Evolutionary conservation across 1,140 invertebrate genomes (phyloP).

Genomic region (Meteorus sp.): DNA sequence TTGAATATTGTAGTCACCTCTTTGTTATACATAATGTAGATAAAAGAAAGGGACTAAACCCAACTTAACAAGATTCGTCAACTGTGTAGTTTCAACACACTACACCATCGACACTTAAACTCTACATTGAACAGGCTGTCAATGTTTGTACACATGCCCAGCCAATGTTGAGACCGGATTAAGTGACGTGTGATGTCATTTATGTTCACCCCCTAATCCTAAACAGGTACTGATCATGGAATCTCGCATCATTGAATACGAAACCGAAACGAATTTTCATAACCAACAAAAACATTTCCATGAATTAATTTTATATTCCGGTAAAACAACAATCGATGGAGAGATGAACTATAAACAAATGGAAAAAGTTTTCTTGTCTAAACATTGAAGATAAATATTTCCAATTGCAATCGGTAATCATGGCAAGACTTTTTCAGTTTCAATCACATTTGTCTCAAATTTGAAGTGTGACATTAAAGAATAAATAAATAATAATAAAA

Average conservation of each 20-base stretch:
- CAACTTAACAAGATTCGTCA: slow-evolving; percentile 25
- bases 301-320: no score
- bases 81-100: slow-evolving; percentile 4
- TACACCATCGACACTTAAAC: slow-evolving; percentile 7
- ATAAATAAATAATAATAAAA: no score
- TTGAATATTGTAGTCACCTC: no score
- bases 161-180: slow-evolving; percentile 19
- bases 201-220: slow-evolving; percentile 1
- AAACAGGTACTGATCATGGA: slow-evolving; percentile 23
- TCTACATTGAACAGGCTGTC: slow-evolving; percentile 32
- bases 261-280: background rate
- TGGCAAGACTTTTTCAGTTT: no score
- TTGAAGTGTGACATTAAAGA: no score
- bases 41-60: no score
- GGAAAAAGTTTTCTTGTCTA: background rate
- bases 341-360: no score
- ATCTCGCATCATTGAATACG: no score
- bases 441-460: no score
- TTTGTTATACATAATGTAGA: no score
- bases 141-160: slow-evolving; percentile 37
- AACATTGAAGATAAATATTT: background rate
- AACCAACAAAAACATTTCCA: background rate
- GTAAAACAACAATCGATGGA: no score
- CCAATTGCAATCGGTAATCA: no score
- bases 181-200: slow-evolving; percentile 20